phyloP scores from a whole-genome alignment of 2,113 vertebrate genomes.

The Nerophis lumbriciformis region DNA sequence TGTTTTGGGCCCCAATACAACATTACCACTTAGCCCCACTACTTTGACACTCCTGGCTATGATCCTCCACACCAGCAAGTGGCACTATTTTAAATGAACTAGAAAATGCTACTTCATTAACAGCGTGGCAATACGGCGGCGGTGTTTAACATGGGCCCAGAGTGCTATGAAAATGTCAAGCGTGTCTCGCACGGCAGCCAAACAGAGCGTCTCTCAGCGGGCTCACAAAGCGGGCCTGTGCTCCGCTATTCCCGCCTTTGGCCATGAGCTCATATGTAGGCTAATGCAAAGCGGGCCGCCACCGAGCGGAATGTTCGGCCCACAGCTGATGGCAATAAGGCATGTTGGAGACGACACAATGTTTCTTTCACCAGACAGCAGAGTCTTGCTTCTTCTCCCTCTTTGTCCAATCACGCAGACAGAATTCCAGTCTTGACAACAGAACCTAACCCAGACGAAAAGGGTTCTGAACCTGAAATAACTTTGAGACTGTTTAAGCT shows the following conservation, averaged over 20 bases:
- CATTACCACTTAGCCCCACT: too few species aligned
- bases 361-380: background rate
- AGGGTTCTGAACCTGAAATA: too few species aligned
- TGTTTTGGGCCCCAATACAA: too few species aligned
- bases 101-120: background rate
- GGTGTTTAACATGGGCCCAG: too few species aligned
- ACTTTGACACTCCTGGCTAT: too few species aligned
- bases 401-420: too few species aligned
- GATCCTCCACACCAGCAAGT: background rate
- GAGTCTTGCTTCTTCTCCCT: too few species aligned
- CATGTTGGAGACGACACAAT: background rate
- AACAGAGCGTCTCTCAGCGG: conserved; percentile 48
- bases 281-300: conserved; percentile 13
- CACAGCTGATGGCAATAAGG: background rate
- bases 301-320: conserved; percentile 7
- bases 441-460: too few species aligned
- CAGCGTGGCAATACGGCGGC: too few species aligned
- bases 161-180: conserved; percentile 19
- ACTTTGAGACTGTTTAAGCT: background rate
- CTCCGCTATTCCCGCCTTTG: conserved; percentile 39
- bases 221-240: conserved; percentile 45
- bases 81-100: background rate
- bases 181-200: conserved; percentile 8
- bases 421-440: too few species aligned
- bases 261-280: conserved; percentile 44